These are phyloP conservation scores for Eupithecia inturbata DNA, from an alignment of 2,888 invertebrate genomes.

Conservation along the genomic window DNA sequence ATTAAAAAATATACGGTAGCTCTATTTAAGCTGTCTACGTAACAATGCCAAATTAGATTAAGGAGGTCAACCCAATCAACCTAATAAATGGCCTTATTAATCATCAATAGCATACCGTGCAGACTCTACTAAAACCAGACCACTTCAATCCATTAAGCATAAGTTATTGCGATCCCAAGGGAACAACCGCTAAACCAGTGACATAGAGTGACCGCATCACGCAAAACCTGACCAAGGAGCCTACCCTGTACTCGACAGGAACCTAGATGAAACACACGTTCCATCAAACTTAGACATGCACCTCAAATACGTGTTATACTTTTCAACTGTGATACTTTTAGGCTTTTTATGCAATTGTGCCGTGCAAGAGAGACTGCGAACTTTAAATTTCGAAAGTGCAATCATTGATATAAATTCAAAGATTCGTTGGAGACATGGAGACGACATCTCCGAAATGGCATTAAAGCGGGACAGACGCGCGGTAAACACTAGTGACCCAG, in stretches of 20 bases:
- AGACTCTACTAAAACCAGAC: slow-evolving; percentile 67
- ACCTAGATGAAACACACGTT: slow-evolving; percentile 66
- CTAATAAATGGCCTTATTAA: slow-evolving; percentile 68
- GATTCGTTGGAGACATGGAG: slow-evolving; percentile 39
- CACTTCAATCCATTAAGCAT: slow-evolving; percentile 79
- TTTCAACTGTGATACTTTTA: slow-evolving; percentile 50
- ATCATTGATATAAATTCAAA: slow-evolving; percentile 35
- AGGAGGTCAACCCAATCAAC: slow-evolving; percentile 63
- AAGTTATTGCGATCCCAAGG: slow-evolving; percentile 66
- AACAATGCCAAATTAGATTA: slow-evolving; percentile 38
- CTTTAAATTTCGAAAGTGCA: slow-evolving; percentile 33
- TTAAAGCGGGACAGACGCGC: slow-evolving; percentile 49
- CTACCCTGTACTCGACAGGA: slow-evolving; percentile 52
- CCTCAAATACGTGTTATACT: slow-evolving; percentile 28
- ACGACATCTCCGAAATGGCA: slow-evolving; percentile 42
- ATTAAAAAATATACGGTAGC: too few relatives aligned
- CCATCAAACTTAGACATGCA: slow-evolving; percentile 23
- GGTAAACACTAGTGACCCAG: slow-evolving; percentile 46
- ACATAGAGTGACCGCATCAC: slow-evolving; percentile 51
- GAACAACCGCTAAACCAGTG: slow-evolving; percentile 57
- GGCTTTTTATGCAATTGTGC: slow-evolving; percentile 53
- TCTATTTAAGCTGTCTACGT: slow-evolving; percentile 13
- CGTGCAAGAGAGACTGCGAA: slow-evolving; percentile 26
- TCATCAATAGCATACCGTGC: slow-evolving; percentile 57
- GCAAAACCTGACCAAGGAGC: slow-evolving; percentile 45